These are phyloP conservation scores for Melanaphis sacchari DNA, from an alignment of 1,140 invertebrate genomes.

Conservation along the genomic window DNA sequence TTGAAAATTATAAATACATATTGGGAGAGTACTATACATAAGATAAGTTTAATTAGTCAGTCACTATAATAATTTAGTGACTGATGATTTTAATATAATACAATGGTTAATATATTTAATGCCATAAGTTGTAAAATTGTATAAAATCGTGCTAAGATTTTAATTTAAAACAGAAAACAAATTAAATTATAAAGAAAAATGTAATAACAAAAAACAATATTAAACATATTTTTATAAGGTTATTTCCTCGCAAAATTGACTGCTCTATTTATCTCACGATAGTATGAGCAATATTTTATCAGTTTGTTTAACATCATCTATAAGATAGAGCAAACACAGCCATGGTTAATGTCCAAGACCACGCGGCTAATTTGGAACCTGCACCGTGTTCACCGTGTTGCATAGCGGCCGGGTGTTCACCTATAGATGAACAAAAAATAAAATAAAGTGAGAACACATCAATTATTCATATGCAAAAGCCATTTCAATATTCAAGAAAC, in stretches of 20 bases:
- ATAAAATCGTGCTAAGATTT: conserved; percentile 13
- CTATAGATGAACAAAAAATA: conserved; percentile 67
- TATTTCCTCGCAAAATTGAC: background rate
- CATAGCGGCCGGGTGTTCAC: conserved; percentile 90
- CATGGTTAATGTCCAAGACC: conserved; percentile 58
- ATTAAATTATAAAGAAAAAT: background rate
- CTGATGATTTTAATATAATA: conserved; percentile 16
- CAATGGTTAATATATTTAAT: background rate
- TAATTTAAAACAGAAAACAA: conserved; percentile 10
- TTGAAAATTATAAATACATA: background rate
- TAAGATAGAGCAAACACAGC: conserved; percentile 52
- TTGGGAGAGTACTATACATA: background rate
- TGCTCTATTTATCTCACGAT: background rate
- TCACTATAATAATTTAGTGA: background rate
- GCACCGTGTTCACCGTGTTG: conserved; percentile 78
- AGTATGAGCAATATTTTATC: background rate
- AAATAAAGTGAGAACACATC: background rate
- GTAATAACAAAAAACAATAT: background rate
- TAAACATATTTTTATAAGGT: conserved; percentile 3
- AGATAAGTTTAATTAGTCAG: conserved; percentile 10
- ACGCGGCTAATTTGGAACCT: conserved; percentile 48
- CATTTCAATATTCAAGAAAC: conserved; percentile 15
- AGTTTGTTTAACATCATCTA: conserved; percentile 56
- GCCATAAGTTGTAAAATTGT: background rate
- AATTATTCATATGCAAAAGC: conserved; percentile 41